phyloP scores from a whole-genome alignment of 2,797 vertebrate species.

The Gadopsis bispinosus region DNA sequence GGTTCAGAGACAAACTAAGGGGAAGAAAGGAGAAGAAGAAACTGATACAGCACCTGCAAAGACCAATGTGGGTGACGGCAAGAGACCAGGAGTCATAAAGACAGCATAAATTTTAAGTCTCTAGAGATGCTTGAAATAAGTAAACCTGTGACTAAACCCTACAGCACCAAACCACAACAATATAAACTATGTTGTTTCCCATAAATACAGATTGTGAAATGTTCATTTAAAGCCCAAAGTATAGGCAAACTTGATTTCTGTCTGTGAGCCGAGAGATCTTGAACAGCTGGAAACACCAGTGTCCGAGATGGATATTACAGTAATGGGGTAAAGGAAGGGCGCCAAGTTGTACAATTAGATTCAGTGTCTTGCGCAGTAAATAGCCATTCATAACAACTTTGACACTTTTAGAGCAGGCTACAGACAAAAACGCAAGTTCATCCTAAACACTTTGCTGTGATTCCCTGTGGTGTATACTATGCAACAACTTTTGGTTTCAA shows the following conservation, averaged over 20 bases:
- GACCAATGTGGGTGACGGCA: neutral
- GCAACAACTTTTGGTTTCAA: conserved; percentile 3
- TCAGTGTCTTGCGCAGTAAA: neutral
- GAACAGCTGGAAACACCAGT: conserved; percentile 9
- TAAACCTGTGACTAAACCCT: neutral
- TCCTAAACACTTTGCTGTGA: neutral
- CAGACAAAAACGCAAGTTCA: neutral
- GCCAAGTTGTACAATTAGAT: conserved; percentile 15
- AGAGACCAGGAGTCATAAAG: neutral
- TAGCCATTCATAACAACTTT: neutral
- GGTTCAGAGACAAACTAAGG: neutral
- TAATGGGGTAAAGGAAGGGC: conserved; percentile 7
- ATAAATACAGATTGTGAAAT: neutral
- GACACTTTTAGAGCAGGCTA: neutral
- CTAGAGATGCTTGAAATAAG: neutral
- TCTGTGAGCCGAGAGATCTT: too few relatives aligned
- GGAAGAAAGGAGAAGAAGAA: neutral
- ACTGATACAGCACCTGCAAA: neutral
- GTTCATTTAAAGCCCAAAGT: neutral
- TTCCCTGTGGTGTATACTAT: neutral
- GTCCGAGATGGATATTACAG: neutral
- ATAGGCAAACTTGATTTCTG: neutral
- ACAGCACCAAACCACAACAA: neutral
- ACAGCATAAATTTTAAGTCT: neutral
- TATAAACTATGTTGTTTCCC: too few relatives aligned